phyloP scores from a whole-genome alignment of 30 jellyfish, hydroid and myxozoan species.

The Clytia hemisphaerica region DNA sequence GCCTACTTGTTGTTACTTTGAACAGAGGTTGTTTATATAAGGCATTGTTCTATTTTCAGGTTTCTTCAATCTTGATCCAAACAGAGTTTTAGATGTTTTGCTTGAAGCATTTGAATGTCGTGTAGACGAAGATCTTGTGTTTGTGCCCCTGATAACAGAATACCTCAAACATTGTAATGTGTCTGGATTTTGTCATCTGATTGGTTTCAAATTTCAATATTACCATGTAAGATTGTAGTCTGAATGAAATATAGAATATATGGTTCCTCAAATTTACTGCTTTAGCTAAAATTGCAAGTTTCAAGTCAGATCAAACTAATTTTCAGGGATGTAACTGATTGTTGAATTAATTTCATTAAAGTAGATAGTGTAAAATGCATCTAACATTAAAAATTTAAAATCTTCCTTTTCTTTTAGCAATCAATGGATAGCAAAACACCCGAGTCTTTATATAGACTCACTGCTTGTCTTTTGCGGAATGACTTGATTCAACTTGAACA shows the following conservation, averaged over 20 bases:
- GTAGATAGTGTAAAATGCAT: not conserved
- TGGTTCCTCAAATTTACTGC: not conserved
- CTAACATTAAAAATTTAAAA: not conserved
- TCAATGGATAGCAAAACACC: slow-evolving; percentile 79
- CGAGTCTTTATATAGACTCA: slow-evolving; percentile 43
- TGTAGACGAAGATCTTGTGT: slow-evolving; percentile 31
- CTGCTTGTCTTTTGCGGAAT: slow-evolving; percentile 70
- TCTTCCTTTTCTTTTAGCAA: slow-evolving; percentile 35
- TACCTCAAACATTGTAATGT: slow-evolving; percentile 77
- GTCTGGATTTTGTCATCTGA: slow-evolving; percentile 77
- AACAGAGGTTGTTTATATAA: not conserved
- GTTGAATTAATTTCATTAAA: not conserved
- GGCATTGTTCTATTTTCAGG: slow-evolving; percentile 39
- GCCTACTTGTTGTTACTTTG: not conserved
- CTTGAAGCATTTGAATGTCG: slow-evolving; percentile 84
- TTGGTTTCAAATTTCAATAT: slow-evolving; percentile 89
- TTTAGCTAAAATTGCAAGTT: not conserved
- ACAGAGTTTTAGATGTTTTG: slow-evolving; percentile 85
- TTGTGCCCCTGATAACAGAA: slow-evolving; percentile 45
- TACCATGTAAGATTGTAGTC: slow-evolving; percentile 60
- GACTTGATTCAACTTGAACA: slow-evolving; percentile 61
- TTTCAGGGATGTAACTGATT: too few relatives aligned
- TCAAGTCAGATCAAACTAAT: too few relatives aligned
- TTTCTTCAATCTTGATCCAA: slow-evolving; percentile 89
- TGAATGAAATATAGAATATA: not conserved